Evolutionary conservation across 30 jellyfish, hydroid and myxozoan species (phyloP).

Genomic region (Pseudorhiza aurosa): DNA sequence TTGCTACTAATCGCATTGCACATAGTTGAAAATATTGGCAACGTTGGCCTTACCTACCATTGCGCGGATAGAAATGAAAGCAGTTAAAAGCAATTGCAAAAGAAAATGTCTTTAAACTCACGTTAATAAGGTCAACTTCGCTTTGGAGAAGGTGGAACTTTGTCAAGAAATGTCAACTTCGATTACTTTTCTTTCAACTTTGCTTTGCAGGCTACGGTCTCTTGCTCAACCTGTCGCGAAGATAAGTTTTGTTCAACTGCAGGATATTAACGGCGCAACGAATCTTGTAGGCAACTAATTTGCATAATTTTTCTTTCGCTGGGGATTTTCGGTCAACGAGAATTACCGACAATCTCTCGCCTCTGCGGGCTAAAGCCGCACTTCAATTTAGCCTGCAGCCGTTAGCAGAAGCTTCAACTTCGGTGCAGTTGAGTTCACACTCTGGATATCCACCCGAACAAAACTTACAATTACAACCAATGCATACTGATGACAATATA

Average conservation of each 20-base stretch:
- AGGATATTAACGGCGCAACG: conserved; percentile 32
- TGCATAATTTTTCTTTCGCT: conserved; percentile 30
- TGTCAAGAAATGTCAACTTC: no score
- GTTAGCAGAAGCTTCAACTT: no score
- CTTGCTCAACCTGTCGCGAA: neutral
- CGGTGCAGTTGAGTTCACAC: no score
- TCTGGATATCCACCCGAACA: no score
- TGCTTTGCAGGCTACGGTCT: neutral
- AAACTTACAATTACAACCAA: no score
- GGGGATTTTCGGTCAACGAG: neutral
- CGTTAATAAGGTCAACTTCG: neutral
- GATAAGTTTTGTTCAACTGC: conserved; percentile 16
- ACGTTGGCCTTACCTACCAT: no score
- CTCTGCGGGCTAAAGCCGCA: neutral
- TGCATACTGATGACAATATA: no score
- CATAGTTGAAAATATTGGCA: no score
- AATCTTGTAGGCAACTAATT: conserved; percentile 7
- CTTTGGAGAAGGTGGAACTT: no score
- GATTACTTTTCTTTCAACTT: neutral
- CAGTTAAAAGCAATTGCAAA: no score
- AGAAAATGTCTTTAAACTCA: neutral
- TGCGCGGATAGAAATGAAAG: no score
- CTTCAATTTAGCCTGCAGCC: neutral
- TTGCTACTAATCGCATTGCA: no score
- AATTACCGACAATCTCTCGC: neutral